These are phyloP conservation scores for Pediacus dermestoides DNA, from an alignment of 2,888 invertebrate genomes.

Conservation along the genomic window DNA sequence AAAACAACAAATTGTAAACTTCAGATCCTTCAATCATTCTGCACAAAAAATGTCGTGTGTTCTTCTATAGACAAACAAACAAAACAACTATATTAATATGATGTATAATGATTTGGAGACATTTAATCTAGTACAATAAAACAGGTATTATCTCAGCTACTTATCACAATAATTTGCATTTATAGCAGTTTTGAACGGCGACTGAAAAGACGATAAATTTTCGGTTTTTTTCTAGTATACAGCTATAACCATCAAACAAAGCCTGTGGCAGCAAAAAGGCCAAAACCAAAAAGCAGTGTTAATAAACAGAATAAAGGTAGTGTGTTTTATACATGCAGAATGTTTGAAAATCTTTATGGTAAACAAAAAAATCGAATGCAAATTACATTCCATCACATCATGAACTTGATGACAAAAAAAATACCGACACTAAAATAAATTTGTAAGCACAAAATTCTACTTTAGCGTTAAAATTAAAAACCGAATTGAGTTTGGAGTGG, in stretches of 20 bases:
- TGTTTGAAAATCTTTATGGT: constrained; percentile 47
- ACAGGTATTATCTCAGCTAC: too few species aligned
- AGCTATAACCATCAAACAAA: constrained; percentile 32
- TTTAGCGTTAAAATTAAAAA: constrained; percentile 27
- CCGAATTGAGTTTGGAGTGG: constrained; percentile 18
- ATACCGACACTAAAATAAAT: too few species aligned
- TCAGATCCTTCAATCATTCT: constrained; percentile 46
- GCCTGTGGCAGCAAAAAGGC: constrained; percentile 39
- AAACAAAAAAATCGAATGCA: constrained; percentile 9
- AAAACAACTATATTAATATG: too few species aligned
- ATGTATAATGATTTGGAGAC: too few species aligned
- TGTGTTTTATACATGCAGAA: constrained; percentile 48
- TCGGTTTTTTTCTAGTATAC: too few species aligned
- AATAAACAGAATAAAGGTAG: constrained; percentile 39
- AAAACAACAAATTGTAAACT: constrained; percentile 3
- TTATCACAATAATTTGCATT: too few species aligned
- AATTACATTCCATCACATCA: too few species aligned
- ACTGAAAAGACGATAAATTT: too few species aligned
- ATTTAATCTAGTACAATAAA: too few species aligned
- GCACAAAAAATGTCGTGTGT: constrained; percentile 33
- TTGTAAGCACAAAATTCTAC: constrained; percentile 31
- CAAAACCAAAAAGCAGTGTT: constrained; percentile 45
- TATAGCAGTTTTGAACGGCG: constrained; percentile 24
- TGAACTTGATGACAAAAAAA: too few species aligned
- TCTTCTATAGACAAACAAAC: too few species aligned